Percentiles rank a stretch among this genome's conserved stretches.
phyloP scores from a whole-genome alignment of 2,113 vertebrate genomes.

The Uropsilus gracilis region DNA sequence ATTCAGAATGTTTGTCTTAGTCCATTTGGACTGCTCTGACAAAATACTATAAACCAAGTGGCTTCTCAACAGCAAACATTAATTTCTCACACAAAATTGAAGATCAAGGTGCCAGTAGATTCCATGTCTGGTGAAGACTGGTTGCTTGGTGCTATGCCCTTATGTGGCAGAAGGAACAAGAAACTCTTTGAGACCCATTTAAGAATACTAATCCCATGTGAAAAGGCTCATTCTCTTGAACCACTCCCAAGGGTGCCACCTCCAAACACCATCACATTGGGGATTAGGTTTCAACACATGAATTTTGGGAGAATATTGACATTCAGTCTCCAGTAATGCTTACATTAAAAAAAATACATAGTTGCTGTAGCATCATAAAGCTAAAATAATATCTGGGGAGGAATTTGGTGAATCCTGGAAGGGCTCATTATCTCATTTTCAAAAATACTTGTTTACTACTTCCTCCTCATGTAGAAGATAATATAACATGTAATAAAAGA shows the following conservation, averaged over 20 bases:
- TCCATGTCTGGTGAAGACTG: neutral
- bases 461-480: neutral
- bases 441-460: neutral
- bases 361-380: neutral
- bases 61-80: neutral
- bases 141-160: neutral
- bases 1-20: neutral
- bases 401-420: neutral
- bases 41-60: neutral
- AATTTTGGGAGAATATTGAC: neutral
- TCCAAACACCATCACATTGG: neutral
- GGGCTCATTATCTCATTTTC: neutral
- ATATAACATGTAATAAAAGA: neutral
- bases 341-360: neutral
- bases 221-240: neutral
- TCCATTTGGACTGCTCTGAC: neutral
- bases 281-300: neutral
- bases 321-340: neutral
- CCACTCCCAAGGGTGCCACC: neutral
- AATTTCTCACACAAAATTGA: neutral
- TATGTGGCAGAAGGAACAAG: neutral
- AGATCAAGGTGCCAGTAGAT: neutral
- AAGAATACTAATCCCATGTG: neutral
- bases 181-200: neutral
- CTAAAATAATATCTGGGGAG: neutral